Evolutionary conservation across 2,797 vertebrate species (phyloP).

Genomic region (Botia almorhae): DNA sequence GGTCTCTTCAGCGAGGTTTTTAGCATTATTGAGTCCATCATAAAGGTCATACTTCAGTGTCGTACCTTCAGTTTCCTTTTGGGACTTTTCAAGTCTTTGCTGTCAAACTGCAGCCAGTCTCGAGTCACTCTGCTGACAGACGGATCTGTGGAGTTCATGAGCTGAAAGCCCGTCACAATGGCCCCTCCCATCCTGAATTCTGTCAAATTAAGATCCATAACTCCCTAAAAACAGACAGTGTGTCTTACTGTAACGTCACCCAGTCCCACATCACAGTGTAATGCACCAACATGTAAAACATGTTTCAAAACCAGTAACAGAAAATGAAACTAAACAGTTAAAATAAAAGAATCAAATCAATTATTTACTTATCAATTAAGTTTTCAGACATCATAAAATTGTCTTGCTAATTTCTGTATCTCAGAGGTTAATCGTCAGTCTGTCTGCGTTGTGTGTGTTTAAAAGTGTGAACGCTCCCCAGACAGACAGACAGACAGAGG

Average conservation of each 20-base stretch:
- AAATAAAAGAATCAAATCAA: no score
- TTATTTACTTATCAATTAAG: no score
- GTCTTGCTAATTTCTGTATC: constrained; percentile 51
- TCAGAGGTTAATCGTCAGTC: constrained; percentile 58
- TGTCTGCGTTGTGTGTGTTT: constrained; percentile 57
- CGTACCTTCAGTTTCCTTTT: constrained; percentile 88
- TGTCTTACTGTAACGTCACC: no score
- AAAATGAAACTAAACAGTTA: no score
- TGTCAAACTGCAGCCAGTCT: constrained; percentile 91
- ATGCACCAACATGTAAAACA: no score
- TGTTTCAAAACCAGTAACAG: no score
- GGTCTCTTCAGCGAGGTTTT: no score
- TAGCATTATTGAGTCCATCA: no score
- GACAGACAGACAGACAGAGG: constrained; percentile 28
- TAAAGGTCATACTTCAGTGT: neutral
- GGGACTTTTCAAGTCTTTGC: constrained; percentile 87
- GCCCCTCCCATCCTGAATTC: constrained; percentile 89
- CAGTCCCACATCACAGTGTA: no score
- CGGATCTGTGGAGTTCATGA: constrained; percentile 87
- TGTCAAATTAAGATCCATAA: constrained; percentile 92
- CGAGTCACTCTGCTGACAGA: constrained; percentile 84
- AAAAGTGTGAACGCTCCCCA: constrained; percentile 38
- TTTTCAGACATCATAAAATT: no score
- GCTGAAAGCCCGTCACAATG: constrained; percentile 94
- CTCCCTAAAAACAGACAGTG: constrained; percentile 78